These are phyloP conservation scores for Melipona bicolor DNA, from an alignment of 2,888 invertebrate species.

Conservation along the genomic window DNA sequence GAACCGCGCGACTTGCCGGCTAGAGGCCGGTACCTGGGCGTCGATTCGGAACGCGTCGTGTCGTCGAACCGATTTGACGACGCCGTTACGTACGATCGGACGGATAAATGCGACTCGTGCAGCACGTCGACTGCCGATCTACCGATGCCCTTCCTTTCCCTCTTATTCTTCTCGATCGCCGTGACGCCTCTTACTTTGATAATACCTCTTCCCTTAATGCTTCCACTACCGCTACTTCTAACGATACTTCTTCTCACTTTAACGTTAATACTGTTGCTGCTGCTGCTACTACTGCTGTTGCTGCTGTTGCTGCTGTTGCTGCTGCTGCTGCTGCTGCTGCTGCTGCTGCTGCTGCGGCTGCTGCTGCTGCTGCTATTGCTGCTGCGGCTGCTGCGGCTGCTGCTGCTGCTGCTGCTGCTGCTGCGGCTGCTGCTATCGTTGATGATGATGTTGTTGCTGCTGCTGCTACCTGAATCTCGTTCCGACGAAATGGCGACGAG, in stretches of 20 bases:
- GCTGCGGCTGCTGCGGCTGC: slow-evolving; percentile 62
- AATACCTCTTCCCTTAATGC: slow-evolving; percentile 31
- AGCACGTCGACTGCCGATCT: slow-evolving; percentile 77
- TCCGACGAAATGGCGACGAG: slow-evolving; percentile 76
- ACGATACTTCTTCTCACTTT: slow-evolving; percentile 59
- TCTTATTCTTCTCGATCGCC: slow-evolving; percentile 62
- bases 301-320: slow-evolving; percentile 61
- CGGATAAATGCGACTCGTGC: slow-evolving; percentile 78
- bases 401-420: slow-evolving; percentile 26
- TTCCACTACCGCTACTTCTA: slow-evolving; percentile 64
- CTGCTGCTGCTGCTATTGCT: slow-evolving; percentile 63
- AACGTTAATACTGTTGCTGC: slow-evolving; percentile 59
- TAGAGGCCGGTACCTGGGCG: slow-evolving; percentile 68
- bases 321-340: slow-evolving; percentile 32
- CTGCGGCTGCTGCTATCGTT: slow-evolving; percentile 44
- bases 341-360: slow-evolving; percentile 50
- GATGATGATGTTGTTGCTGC: slow-evolving; percentile 59
- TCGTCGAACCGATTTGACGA: slow-evolving; percentile 66
- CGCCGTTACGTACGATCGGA: slow-evolving; percentile 79
- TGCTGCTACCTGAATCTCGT: slow-evolving; percentile 73
- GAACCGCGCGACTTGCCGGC: slow-evolving; percentile 66
- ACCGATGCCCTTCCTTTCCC: slow-evolving; percentile 69
- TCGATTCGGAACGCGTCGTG: slow-evolving; percentile 70
- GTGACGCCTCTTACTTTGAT: slow-evolving; percentile 49
- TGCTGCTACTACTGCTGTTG: slow-evolving; percentile 59